Conservation (phyloP, 92 coral and sea anemone species). For the Parazoanthus swiftii region DNA sequence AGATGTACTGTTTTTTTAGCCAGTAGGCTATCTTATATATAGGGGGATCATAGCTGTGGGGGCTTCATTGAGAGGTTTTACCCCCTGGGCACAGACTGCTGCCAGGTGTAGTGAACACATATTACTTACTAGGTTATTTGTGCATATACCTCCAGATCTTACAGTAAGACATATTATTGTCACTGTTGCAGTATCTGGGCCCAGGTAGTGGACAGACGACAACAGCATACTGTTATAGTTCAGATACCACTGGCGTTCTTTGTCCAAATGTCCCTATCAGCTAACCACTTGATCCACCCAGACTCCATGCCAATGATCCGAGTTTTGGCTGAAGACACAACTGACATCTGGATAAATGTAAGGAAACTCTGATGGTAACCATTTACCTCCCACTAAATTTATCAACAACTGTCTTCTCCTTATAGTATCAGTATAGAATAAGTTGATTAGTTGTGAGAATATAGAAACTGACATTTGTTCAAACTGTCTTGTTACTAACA, state of each 20-base stretch:
- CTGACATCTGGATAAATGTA: slow-evolving; percentile 96
- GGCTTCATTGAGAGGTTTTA: too few species aligned
- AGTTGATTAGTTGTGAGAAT: too few species aligned
- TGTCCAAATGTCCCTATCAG: slow-evolving; percentile 74
- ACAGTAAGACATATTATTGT: background rate
- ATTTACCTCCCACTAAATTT: too few species aligned
- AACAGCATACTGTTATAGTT: slow-evolving; percentile 86
- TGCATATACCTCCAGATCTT: background rate
- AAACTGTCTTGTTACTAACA: background rate
- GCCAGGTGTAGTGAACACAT: background rate
- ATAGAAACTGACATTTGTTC: too few species aligned
- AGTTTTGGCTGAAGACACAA: slow-evolving; percentile 89
- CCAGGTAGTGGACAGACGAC: slow-evolving; percentile 85
- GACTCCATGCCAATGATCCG: slow-evolving; percentile 79
- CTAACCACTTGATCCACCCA: slow-evolving; percentile 63
- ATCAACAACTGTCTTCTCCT: too few species aligned
- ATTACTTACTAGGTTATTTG: background rate
- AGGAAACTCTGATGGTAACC: slow-evolving; percentile 24
- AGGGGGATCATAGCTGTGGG: too few species aligned
- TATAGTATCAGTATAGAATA: too few species aligned
- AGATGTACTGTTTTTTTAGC: too few species aligned
- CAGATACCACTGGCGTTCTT: slow-evolving; percentile 86
- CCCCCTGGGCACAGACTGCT: too few species aligned
- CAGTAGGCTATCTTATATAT: too few species aligned
- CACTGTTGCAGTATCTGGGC: slow-evolving; percentile 77